Conservation (phyloP, 30 jellyfish, hydroid and myxozoan genomes). For the Chrysaora quinquecirrha region DNA sequence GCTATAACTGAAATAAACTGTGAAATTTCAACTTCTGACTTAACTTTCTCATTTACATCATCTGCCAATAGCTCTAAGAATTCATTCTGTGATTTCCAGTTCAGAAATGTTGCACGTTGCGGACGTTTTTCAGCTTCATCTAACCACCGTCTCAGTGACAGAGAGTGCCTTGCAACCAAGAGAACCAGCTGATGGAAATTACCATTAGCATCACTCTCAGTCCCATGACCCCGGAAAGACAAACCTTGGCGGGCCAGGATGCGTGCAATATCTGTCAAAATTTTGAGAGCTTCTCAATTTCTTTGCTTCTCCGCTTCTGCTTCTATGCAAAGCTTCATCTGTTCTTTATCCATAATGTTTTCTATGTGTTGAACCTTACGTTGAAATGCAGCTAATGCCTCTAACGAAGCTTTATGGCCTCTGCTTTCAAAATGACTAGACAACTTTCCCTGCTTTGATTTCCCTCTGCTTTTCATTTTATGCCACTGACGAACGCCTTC, state of each 20-base stretch:
- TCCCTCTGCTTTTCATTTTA: constrained; percentile 56
- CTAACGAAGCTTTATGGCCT: constrained; percentile 26
- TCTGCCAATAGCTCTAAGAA: constrained; percentile 54
- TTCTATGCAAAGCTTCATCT: constrained; percentile 13
- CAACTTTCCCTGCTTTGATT: constrained; percentile 47
- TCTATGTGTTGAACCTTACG: constrained; percentile 17
- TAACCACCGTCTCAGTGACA: constrained; percentile 4
- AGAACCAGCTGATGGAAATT: constrained; percentile 29
- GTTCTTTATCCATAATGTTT: constrained; percentile 5
- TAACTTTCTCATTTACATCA: constrained; percentile 38
- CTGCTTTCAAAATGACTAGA: constrained; percentile 19
- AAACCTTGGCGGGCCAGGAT: constrained; percentile 26
- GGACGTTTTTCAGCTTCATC: constrained; percentile 31
- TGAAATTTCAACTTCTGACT: constrained; percentile 51
- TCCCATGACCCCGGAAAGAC: constrained; percentile 37
- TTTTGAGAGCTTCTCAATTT: constrained; percentile 19
- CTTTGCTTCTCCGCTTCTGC: constrained; percentile 35
- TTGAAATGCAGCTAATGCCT: constrained; percentile 29
- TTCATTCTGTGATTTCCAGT: constrained; percentile 45
- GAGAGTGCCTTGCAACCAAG: constrained; percentile 29
- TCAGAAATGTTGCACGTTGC: constrained; percentile 17
- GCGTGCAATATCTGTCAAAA: constrained; percentile 11
- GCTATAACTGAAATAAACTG: constrained; percentile 49
- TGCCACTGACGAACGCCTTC: constrained; percentile 70
- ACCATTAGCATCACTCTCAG: constrained; percentile 34